Conservation (phyloP, 2,113 vertebrate species). For the Nycticorax nycticorax region DNA sequence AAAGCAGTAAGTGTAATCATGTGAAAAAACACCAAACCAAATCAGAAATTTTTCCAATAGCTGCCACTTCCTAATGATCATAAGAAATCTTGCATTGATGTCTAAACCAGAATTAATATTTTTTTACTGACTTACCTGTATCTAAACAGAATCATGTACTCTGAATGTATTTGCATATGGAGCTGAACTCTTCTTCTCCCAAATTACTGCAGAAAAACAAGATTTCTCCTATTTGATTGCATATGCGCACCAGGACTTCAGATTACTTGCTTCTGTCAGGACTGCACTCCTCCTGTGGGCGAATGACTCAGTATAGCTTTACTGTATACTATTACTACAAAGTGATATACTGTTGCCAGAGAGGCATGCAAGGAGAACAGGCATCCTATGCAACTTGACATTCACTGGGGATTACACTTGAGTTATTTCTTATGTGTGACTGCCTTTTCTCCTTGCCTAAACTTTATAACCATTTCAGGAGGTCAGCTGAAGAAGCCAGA, state of each 20-base stretch:
- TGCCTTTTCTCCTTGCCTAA: not conserved
- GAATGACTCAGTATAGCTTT: not conserved
- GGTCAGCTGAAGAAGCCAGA: not conserved
- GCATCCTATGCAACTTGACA: not conserved
- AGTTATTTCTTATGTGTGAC: not conserved
- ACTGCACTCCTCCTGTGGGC: not conserved
- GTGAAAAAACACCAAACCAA: not conserved
- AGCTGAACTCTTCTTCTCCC: not conserved
- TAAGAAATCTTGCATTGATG: constrained; percentile 24
- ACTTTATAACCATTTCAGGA: not conserved
- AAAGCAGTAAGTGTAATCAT: not conserved
- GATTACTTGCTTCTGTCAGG: not conserved
- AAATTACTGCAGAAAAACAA: not conserved
- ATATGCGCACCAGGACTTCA: not conserved
- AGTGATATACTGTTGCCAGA: not conserved
- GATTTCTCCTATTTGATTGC: not conserved
- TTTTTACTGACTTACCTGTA: not conserved
- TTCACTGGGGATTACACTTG: not conserved
- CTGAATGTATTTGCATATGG: not conserved
- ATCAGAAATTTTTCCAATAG: not conserved
- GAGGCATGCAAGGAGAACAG: not conserved
- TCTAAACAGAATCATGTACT: not conserved
- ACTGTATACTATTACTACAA: not conserved
- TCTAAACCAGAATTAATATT: constrained; percentile 58
- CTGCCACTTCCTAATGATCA: constrained; percentile 16